These are phyloP conservation scores for Drosophila nr. medialis DNA, from an alignment of 2,888 invertebrate species.

Conservation along the genomic window DNA sequence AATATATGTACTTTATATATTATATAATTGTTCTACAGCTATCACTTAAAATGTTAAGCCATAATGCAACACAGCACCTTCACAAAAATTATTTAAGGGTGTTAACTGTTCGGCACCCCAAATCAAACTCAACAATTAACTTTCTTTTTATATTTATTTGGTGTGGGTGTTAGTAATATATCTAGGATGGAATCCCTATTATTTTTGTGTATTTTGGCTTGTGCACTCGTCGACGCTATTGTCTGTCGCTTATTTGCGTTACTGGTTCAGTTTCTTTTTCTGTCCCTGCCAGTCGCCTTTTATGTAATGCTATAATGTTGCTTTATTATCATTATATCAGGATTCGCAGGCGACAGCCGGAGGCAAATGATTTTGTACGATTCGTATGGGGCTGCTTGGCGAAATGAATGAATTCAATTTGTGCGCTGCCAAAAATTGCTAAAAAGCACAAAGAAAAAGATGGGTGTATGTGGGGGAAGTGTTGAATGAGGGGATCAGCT, in stretches of 20 bases:
- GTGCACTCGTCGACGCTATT: slow-evolving; percentile 14
- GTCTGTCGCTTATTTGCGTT: slow-evolving; percentile 31
- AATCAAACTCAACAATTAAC: neutral
- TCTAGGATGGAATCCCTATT: slow-evolving; percentile 21
- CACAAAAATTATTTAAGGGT: neutral
- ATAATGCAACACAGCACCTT: neutral
- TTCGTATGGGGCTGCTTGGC: slow-evolving; percentile 37
- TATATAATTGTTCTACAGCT: neutral
- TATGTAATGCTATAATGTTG: slow-evolving; percentile 66
- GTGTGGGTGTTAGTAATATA: slow-evolving; percentile 9
- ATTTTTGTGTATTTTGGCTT: slow-evolving; percentile 8
- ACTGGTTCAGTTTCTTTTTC: slow-evolving; percentile 4
- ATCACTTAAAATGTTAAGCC: neutral
- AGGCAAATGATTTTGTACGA: slow-evolving; percentile 42
- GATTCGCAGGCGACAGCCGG: slow-evolving; percentile 47
- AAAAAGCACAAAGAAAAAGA: slow-evolving; percentile 28
- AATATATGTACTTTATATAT: neutral
- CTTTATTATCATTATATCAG: slow-evolving; percentile 78
- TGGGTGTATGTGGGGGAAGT: neutral
- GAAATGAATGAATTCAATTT: slow-evolving; percentile 72
- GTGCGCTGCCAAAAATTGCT: slow-evolving; percentile 42
- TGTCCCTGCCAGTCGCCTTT: slow-evolving; percentile 36
- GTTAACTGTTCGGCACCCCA: neutral
- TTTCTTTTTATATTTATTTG: neutral
- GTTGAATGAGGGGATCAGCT: neutral